These are phyloP conservation scores for Helobdella robusta DNA, from an alignment of 2,888 invertebrate species.

Conservation along the genomic window DNA sequence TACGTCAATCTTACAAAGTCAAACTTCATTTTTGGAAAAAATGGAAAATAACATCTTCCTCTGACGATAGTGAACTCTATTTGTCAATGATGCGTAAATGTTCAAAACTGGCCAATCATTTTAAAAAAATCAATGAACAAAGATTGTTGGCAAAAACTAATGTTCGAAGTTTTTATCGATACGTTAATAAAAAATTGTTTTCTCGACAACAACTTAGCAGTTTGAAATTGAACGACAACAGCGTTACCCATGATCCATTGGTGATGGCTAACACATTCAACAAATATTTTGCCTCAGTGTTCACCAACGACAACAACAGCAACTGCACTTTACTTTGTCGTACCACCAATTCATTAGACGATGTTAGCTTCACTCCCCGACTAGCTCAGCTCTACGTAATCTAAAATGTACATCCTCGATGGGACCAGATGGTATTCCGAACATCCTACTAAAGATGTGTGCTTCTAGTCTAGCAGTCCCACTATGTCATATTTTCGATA, in stretches of 20 bases:
- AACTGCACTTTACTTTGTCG: neutral
- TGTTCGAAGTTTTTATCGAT: too few species aligned
- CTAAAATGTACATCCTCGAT: neutral
- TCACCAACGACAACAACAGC: neutral
- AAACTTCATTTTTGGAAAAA: too few species aligned
- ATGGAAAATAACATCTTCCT: too few species aligned
- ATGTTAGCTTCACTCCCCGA: neutral
- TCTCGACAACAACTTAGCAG: too few species aligned
- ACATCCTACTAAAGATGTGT: neutral
- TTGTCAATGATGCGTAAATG: too few species aligned
- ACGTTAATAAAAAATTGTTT: too few species aligned
- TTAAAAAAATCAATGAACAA: too few species aligned
- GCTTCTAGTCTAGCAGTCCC: neutral
- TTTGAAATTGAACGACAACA: too few species aligned
- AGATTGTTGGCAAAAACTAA: too few species aligned
- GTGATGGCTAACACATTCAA: neutral
- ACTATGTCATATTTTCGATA: neutral
- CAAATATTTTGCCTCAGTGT: neutral
- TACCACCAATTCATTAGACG: neutral
- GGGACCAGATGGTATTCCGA: constrained; percentile 8
- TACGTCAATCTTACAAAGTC: too few species aligned
- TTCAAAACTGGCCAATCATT: too few species aligned
- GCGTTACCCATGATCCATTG: constrained; percentile 1
- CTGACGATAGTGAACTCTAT: too few species aligned
- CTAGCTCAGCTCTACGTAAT: neutral